Base-by-base conservation (phyloP, 2,113 vertebrate species). In the Electrona antarctica region DNA sequence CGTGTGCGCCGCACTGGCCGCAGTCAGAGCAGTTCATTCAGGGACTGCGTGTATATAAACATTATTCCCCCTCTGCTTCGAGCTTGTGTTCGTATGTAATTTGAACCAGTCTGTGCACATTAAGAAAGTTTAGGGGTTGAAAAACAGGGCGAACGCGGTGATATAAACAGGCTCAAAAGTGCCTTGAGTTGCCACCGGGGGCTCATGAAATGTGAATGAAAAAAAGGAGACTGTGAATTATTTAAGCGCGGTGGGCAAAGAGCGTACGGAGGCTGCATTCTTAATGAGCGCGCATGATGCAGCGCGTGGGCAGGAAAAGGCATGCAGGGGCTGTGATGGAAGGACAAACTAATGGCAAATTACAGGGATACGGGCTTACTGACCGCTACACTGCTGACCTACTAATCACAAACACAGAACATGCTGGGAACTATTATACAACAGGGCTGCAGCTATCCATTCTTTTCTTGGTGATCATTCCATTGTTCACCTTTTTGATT, bases 171-270 rank as follows among this genome's bases (percentile, higher is more conserved):
- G 70, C 74, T 76, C 5, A 77, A 85, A 81, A 89, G 48, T 71
- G 69, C 87, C 84, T 88, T 85, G 71, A 88, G 82, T 76, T 79
- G 86, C 87, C 85, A 83, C 75, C 57, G 77, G 84, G 81, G 87
- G 78, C 72, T 88, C 89, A 91, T 91, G 83, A 92, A 91, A 90
- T 85, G 80, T 81, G 82, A 92, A 91, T 74, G 69, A 79, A 76
- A 41, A 79, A 76, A 74, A 78, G 62, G 79, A 89, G 80, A 82
- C 78, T 76, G 79, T 73, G 83, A 91, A 92, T 92, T 87, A 92
- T 92, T 93, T 76, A 90, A 88, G 88, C 77, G 49, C 50, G 50
- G 64, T 68, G 72, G 46, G 73, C 60, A 77, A 79, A 79, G 77
- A 56, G 69, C 83, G 67, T 79, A 69, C 79, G 73, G 77, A 72